These are phyloP conservation scores for Neria commutata DNA, from an alignment of 2,888 invertebrate genomes.

Conservation along the genomic window DNA sequence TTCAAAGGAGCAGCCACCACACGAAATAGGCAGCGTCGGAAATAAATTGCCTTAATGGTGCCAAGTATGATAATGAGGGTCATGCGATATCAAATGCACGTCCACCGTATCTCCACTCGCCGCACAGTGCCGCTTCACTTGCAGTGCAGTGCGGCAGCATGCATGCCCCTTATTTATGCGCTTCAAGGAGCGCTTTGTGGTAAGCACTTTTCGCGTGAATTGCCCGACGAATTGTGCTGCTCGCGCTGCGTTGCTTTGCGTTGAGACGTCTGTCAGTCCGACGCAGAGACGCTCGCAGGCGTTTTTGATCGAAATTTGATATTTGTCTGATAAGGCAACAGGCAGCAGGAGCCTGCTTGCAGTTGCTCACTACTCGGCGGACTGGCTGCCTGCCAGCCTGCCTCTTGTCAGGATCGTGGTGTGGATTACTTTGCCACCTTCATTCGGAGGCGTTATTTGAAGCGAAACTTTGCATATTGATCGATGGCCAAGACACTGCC, in stretches of 20 bases:
- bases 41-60: slow-evolving; percentile 57
- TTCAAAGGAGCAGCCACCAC: slow-evolving; percentile 5
- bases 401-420: slow-evolving; percentile 23
- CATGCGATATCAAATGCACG: slow-evolving; percentile 47
- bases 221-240: neutral
- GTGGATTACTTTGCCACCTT: slow-evolving; percentile 40
- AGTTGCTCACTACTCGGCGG: slow-evolving; percentile 27
- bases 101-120: neutral
- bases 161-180: slow-evolving; percentile 25
- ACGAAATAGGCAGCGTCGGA: slow-evolving; percentile 28
- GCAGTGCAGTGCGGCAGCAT: neutral
- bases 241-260: neutral
- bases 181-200: slow-evolving; percentile 27
- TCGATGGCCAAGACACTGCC: slow-evolving; percentile 54
- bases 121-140: neutral
- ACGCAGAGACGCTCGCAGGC: slow-evolving; percentile 47
- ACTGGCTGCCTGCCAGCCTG: no score
- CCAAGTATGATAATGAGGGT: slow-evolving; percentile 61
- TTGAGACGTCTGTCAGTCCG: slow-evolving; percentile 23
- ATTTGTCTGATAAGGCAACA: slow-evolving; percentile 57
- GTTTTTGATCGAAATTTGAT: slow-evolving; percentile 62
- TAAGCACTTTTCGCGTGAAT: slow-evolving; percentile 28
- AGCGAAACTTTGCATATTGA: slow-evolving; percentile 39
- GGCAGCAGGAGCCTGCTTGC: slow-evolving; percentile 34
- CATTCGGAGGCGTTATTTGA: slow-evolving; percentile 41